Evolutionary conservation across 2,888 invertebrate genomes (phyloP), one percentile per base, ranked within the genome.

Genomic region (Melangyna quadrimaculata): DNA sequence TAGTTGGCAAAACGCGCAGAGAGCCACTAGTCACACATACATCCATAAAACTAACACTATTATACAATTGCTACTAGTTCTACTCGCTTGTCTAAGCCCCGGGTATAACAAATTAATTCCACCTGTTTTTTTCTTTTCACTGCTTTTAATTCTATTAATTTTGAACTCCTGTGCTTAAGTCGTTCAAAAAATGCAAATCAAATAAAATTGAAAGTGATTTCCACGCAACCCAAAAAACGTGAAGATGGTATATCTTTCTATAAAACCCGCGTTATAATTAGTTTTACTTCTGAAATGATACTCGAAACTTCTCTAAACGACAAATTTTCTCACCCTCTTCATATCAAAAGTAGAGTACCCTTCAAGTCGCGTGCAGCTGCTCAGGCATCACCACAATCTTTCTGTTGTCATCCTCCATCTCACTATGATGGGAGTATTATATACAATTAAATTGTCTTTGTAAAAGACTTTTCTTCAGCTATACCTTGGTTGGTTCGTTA

Each of bases 331-430:
- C 72, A 70, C 72, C 77, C 61, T 70, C 53, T 53, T 73, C 63
- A 70, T n/a, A 12, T 45, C 57, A 19, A 7, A 29, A 29, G 10
- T 7, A 10, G 8, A 77, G 80, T 19, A 69, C 72, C 27, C 81
- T 86, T 78, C 12, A 86, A 81, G 86, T 86, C 86, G 86, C 81
- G 86, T 86, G 86, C 86, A 86, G 86, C 86, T 86, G 86, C 86
- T 86, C 81, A 73, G 70, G 55, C 81, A 51, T 72, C 77, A 77
- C 53, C 72, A 72, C 55, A 59, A 55, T 53, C 63, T 75, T 45
- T 29, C 51, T 32, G 63, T 53, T 51, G 67, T 29, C 82, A 78
- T 74, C 74, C 74, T 32, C 17, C 0, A 17, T 32, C 32, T 29
- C 19, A 29, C 4, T 22, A n/a, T 72, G 43, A 22, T 65, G 12